Conservation (phyloP, 2,113 vertebrate genomes). For the Brienomyrus brachyistius region DNA sequence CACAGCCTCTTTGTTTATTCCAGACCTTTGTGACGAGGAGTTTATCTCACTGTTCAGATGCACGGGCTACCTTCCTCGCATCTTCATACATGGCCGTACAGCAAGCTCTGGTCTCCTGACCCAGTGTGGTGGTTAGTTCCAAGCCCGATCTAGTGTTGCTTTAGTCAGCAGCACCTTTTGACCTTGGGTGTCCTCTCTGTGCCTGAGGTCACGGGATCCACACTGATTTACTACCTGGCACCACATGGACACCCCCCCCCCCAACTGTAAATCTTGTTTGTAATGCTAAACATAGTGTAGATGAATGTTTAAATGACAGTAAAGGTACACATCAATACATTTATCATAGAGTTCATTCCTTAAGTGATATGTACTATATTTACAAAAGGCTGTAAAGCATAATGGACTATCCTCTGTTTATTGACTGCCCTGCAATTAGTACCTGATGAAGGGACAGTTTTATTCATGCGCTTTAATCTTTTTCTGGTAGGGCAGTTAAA, state of each 20-base stretch:
- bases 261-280: no score
- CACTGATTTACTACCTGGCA: neutral
- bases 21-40: constrained; percentile 71
- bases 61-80: constrained; percentile 7
- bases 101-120: constrained; percentile 33
- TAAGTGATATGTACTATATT: neutral
- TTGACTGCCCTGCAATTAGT: neutral
- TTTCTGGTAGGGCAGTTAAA: neutral
- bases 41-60: constrained; percentile 57
- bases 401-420: neutral
- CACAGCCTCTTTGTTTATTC: constrained; percentile 72
- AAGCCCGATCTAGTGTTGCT: constrained; percentile 43
- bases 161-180: constrained; percentile 47
- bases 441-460: neutral
- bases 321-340: neutral
- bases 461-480: neutral
- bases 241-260: neutral
- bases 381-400: neutral
- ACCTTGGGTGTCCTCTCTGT: constrained; percentile 5
- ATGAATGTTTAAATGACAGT: neutral
- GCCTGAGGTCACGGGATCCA: neutral
- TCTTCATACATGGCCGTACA: neutral
- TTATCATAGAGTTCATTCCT: neutral
- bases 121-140: constrained; percentile 45
- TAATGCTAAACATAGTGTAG: neutral